phyloP scores from a whole-genome alignment of 2,113 vertebrate species.

The Bos taurus region ARS-UCD2.0 NC_037336.1:11278001-11278500 shows the following conservation, averaged over 20 bases:
- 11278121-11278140: not conserved
- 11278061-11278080: not conserved
- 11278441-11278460: not conserved
- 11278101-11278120: not conserved
- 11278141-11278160: not conserved
- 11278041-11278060: not conserved
- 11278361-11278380: conserved; percentile 13
- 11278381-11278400: not conserved
- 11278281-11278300: conserved; percentile 7
- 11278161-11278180: not conserved
- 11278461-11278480: not conserved
- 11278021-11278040: not conserved
- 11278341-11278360: not conserved
- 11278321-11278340: conserved; percentile 17
- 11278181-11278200: not conserved
- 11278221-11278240: not conserved
- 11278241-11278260: not conserved
- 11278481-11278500: not conserved
- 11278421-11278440: not conserved
- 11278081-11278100: not conserved
- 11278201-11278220: not conserved
- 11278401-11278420: not conserved
- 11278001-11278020: not conserved
- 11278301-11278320: conserved; percentile 5
- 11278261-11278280: not conserved